Conservation (phyloP, 2,113 vertebrate genomes). For the Aptenodytes patagonicus region DNA sequence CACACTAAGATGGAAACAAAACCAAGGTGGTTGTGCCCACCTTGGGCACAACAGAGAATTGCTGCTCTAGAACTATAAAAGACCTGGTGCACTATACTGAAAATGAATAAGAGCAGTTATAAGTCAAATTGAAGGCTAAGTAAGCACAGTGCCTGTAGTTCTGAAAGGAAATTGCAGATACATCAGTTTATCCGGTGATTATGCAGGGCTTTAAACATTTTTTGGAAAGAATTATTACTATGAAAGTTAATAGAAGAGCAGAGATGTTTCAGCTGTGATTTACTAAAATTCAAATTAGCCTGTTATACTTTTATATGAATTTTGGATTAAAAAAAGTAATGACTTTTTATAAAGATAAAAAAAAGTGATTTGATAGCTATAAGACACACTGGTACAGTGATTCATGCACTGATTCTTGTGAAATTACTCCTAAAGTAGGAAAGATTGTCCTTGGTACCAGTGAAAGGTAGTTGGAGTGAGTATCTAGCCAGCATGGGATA, state of each 20-base stretch:
- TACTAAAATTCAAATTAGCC: background rate
- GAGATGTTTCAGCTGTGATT: background rate
- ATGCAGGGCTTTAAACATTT: background rate
- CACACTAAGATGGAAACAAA: background rate
- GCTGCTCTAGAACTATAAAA: background rate
- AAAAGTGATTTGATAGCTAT: background rate
- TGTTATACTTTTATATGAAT: background rate
- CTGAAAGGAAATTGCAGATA: background rate
- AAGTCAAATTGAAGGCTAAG: background rate
- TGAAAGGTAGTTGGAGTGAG: background rate
- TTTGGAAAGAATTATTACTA: background rate
- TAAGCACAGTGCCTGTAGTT: background rate
- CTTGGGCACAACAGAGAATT: background rate
- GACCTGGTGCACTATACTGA: background rate
- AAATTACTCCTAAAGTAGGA: background rate
- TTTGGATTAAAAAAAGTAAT: background rate
- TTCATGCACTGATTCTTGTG: background rate
- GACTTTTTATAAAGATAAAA: background rate
- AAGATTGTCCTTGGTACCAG: background rate
- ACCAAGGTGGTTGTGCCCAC: background rate
- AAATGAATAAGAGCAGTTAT: background rate
- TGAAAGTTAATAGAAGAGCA: background rate
- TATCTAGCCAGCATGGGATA: background rate
- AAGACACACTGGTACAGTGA: background rate
- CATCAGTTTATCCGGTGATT: background rate